These are phyloP conservation scores for Lampris incognitus DNA, from an alignment of 2,113 vertebrate genomes.

Conservation along the genomic window DNA sequence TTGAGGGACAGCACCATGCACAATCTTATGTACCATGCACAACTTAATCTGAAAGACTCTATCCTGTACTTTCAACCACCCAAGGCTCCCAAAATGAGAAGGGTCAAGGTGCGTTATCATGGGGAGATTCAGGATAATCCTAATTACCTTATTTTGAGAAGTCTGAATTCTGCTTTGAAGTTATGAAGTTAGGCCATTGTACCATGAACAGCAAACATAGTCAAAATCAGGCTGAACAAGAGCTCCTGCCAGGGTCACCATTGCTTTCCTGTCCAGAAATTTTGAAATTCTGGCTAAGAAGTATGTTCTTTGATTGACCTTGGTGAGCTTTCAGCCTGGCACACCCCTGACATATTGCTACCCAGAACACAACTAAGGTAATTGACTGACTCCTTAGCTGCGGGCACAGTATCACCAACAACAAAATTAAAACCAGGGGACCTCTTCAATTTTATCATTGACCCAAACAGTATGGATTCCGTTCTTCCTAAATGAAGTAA, in stretches of 20 bases:
- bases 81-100: background rate
- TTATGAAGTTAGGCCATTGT: background rate
- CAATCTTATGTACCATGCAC: no score
- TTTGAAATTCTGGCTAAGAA: no score
- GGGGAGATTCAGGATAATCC: background rate
- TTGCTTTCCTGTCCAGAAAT: background rate
- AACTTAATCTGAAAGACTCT: background rate
- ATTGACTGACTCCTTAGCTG: background rate
- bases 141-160: background rate
- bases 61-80: background rate
- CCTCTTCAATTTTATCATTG: background rate
- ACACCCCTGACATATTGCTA: background rate
- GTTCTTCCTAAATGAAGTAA: conserved; percentile 1
- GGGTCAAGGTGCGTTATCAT: background rate
- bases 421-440: background rate
- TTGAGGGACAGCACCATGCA: no score
- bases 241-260: background rate
- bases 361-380: background rate
- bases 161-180: background rate
- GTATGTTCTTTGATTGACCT: background rate
- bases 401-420: background rate
- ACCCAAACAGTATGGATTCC: background rate
- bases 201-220: background rate
- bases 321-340: background rate
- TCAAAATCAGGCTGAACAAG: background rate